phyloP scores from a whole-genome alignment of 1,140 invertebrate species.

The Lasaia peninsularis region DNA sequence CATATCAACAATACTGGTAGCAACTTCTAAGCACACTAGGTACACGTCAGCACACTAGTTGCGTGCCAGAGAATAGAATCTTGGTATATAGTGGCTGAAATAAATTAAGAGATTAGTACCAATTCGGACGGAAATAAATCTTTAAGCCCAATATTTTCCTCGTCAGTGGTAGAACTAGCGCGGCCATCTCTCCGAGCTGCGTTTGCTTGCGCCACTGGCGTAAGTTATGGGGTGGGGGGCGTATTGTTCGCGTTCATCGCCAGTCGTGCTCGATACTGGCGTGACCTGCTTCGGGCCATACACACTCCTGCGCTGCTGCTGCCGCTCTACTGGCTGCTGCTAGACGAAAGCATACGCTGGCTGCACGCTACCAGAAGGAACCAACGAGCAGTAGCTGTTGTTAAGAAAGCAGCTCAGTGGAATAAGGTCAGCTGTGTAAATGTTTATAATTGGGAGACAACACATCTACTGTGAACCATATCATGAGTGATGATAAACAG shows the following conservation, averaged over 20 bases:
- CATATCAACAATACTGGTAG: too few relatives aligned
- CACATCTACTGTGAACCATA: too few relatives aligned
- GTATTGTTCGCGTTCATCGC: constrained; percentile 47
- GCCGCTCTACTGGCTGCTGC: constrained; percentile 49
- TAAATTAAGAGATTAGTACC: too few relatives aligned
- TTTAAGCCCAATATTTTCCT: background rate
- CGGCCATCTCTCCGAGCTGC: constrained; percentile 49
- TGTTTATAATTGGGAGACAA: too few relatives aligned
- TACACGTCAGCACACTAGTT: too few relatives aligned
- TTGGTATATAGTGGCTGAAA: too few relatives aligned
- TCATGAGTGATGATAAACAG: too few relatives aligned
- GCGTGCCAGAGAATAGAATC: too few relatives aligned
- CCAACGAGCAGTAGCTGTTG: constrained; percentile 20
- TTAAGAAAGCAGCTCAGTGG: constrained; percentile 49
- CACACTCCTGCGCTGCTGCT: constrained; percentile 56
- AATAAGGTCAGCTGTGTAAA: constrained; percentile 40
- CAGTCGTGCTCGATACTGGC: constrained; percentile 43
- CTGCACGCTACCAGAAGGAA: constrained; percentile 77
- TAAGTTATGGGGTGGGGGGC: constrained; percentile 58
- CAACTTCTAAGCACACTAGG: too few relatives aligned
- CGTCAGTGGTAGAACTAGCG: constrained; percentile 54
- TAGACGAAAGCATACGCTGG: constrained; percentile 78
- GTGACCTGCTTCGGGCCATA: constrained; percentile 38
- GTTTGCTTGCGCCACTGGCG: constrained; percentile 56
- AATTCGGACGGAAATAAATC: too few relatives aligned